These are phyloP conservation scores for Erinaceus europaeus DNA, from an alignment of 2,113 vertebrate genomes.

Conservation along the genomic window DNA sequence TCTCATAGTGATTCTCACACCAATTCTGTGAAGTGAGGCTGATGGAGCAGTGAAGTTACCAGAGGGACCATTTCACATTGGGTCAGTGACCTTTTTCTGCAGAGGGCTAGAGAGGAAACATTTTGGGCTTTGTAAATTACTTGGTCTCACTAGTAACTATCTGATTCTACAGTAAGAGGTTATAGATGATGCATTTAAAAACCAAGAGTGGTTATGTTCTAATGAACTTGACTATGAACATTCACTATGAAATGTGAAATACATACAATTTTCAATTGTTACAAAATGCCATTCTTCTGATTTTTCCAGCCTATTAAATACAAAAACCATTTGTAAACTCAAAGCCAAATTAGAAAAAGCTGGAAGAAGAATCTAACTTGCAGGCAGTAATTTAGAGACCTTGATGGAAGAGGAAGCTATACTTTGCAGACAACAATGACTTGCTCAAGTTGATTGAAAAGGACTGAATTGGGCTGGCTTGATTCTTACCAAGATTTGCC, in stretches of 20 bases:
- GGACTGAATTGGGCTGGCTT: neutral
- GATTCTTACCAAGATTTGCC: neutral
- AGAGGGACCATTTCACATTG: neutral
- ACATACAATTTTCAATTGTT: neutral
- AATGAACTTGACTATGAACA: neutral
- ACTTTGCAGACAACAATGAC: neutral
- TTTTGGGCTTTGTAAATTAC: neutral
- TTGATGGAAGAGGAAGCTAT: neutral
- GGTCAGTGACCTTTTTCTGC: neutral
- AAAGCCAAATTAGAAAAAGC: neutral
- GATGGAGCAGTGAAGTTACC: neutral
- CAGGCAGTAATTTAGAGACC: neutral
- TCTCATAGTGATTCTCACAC: neutral
- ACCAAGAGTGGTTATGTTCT: neutral
- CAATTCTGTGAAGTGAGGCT: neutral
- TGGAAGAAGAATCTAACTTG: neutral
- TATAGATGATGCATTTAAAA: neutral
- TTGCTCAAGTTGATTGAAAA: neutral
- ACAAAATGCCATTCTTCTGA: neutral
- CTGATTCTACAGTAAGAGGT: neutral
- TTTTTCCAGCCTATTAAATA: neutral
- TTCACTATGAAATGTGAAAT: conserved; percentile 17
- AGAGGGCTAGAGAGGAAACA: neutral
- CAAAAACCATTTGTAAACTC: neutral
- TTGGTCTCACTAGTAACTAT: fast-evolving